Conservation (phyloP, 2,113 vertebrate species). For the Leptocoma aspasia region DNA sequence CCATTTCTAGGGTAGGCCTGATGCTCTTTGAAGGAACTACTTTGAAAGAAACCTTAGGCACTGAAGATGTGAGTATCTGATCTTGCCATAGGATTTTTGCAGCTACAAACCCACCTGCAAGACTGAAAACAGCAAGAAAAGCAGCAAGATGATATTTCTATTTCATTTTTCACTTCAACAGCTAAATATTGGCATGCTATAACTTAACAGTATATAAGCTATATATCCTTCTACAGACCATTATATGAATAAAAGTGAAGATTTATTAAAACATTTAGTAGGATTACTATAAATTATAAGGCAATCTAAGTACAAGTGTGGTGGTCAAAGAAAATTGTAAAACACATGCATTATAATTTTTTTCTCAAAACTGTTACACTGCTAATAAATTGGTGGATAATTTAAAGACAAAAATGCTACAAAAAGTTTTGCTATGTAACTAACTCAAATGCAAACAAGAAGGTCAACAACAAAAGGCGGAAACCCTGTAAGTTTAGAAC, state of each 20-base stretch:
- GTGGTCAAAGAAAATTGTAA: neutral
- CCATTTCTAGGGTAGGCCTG: neutral
- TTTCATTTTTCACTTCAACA: neutral
- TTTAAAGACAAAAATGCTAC: neutral
- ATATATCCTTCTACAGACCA: neutral
- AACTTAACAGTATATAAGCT: neutral
- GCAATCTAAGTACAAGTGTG: neutral
- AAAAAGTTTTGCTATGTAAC: neutral
- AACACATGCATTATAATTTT: rapidly evolving
- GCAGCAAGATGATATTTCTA: neutral
- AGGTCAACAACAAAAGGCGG: neutral
- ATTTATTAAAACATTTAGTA: neutral
- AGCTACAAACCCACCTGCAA: neutral
- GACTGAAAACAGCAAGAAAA: neutral
- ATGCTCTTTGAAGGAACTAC: neutral
- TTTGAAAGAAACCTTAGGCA: neutral
- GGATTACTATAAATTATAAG: neutral
- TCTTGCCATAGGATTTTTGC: neutral
- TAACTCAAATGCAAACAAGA: neutral
- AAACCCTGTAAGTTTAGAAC: neutral
- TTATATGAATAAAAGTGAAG: neutral
- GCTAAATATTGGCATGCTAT: neutral
- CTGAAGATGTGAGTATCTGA: neutral
- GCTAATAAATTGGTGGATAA: neutral
- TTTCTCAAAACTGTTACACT: neutral